Evolutionary conservation across 2,888 invertebrate species (phyloP).

Genomic region (Polydrusus pterygomalis): DNA sequence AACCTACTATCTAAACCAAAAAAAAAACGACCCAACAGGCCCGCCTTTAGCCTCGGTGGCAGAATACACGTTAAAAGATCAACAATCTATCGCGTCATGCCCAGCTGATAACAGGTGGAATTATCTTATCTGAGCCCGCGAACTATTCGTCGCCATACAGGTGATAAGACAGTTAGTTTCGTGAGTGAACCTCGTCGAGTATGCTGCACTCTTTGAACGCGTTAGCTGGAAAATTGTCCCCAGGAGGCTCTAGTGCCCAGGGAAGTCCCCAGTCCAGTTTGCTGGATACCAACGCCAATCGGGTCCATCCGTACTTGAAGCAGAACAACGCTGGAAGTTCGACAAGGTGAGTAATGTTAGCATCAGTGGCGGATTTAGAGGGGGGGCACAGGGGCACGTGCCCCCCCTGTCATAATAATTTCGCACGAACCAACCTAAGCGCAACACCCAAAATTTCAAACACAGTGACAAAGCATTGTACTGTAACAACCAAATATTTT

Average conservation of each 20-base stretch:
- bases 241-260: constrained; percentile 73
- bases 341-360: constrained; percentile 61
- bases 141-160: constrained; percentile 54
- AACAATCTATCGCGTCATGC: constrained; percentile 49
- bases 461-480: no score
- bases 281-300: constrained; percentile 82
- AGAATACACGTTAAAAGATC: constrained; percentile 31
- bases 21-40: constrained; percentile 22
- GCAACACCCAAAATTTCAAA: no score
- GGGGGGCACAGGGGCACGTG: no score
- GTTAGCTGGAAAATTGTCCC: constrained; percentile 92
- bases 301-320: constrained; percentile 77
- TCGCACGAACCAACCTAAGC: no score
- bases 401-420: no score
- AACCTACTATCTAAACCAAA: constrained; percentile 33
- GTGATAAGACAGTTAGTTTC: constrained; percentile 64
- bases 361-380: no score
- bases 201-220: constrained; percentile 93
- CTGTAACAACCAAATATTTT: no score
- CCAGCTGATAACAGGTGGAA: constrained; percentile 63
- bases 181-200: constrained; percentile 68
- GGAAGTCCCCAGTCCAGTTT: constrained; percentile 58
- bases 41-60: constrained; percentile 39
- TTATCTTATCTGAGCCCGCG: constrained; percentile 62
- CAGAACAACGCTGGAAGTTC: constrained; percentile 69